phyloP scores from a whole-genome alignment of 2,888 invertebrate species.

The Eledona agricola region DNA sequence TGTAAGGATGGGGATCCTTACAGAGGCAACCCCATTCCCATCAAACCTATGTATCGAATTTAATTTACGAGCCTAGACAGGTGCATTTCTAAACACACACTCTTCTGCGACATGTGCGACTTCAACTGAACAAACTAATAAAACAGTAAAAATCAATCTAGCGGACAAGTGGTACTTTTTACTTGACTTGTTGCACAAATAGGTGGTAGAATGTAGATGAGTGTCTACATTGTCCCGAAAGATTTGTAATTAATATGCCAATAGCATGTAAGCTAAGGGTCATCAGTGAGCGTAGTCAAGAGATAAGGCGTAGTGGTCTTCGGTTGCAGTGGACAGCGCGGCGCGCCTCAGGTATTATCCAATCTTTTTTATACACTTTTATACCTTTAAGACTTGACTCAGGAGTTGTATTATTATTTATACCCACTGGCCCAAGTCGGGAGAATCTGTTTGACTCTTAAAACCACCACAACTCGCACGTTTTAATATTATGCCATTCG shows the following conservation, averaged over 20 bases:
- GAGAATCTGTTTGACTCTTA: conserved; percentile 40
- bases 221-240: conserved; percentile 50
- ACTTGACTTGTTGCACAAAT: conserved; percentile 35
- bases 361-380: conserved; percentile 66
- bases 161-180: conserved; percentile 14
- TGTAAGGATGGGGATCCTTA: conserved; percentile 33
- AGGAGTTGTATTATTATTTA: conserved; percentile 52
- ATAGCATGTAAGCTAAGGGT: conserved; percentile 56
- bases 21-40: conserved; percentile 26
- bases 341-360: conserved; percentile 69
- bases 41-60: conserved; percentile 15
- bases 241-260: conserved; percentile 56
- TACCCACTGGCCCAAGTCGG: conserved; percentile 49
- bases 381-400: conserved; percentile 55
- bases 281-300: conserved; percentile 34
- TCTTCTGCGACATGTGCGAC: too few species aligned
- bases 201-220: conserved; percentile 49
- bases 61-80: conserved; percentile 4
- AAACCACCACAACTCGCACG: conserved; percentile 19
- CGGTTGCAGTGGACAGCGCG: conserved; percentile 55
- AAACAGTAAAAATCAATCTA: too few species aligned
- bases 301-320: conserved; percentile 47
- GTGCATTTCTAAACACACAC: conserved; percentile 13
- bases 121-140: conserved; percentile 10
- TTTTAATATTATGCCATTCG: conserved; percentile 1